Base-by-base conservation (phyloP, 2,888 invertebrate species). In the Adela reaumurella region DNA sequence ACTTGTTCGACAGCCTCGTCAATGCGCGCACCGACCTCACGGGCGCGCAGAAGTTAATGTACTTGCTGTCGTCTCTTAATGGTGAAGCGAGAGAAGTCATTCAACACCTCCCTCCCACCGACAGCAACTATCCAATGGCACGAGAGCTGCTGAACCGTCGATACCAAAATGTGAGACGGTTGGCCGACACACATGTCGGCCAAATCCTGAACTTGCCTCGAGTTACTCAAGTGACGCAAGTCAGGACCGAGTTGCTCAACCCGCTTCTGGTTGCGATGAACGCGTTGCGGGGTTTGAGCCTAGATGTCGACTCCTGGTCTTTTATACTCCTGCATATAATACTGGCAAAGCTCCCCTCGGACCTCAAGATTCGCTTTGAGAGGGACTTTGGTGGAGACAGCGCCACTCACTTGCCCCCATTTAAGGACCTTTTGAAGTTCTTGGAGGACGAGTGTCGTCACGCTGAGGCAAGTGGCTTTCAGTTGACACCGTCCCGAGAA, bases 171-270 rank as follows among this genome's bases (percentile, higher is more conserved):
- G 35, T 24, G 19, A 20, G 17, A 16, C 43, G 43, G 3, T 49
- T 35, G 46, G 46, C 24, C 14, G 43, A 43, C 43, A 43, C 29
- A 18, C 45, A 46, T 42, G 35, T 29, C 16, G 19, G 19, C 19
- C 42, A 24, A 19, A 18, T 46, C 16, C 19, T 49, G 28, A 29
- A 11, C 17, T 43, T 46, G 24, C 46, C 49, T 17, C 18, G 45
- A 19, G 46, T 46, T 43, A 43, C 43, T 16, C 19, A 24, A 28
- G 42, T 46, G 42, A 18, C 20, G 8, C 11, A 11, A 3, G 3
- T 45, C 14, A 2, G 45, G 45, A 16, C 16, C 2, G 24, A 20
- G 14, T 17, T 45, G 17, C 20, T 20, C 18, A 45, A 45, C 20
- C 45, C 45, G n/a, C 17, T 45, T 11, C 4, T 17, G 18, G 46